These are phyloP conservation scores for Geococcyx californianus DNA, from an alignment of 2,113 vertebrate genomes.

Conservation along the genomic window DNA sequence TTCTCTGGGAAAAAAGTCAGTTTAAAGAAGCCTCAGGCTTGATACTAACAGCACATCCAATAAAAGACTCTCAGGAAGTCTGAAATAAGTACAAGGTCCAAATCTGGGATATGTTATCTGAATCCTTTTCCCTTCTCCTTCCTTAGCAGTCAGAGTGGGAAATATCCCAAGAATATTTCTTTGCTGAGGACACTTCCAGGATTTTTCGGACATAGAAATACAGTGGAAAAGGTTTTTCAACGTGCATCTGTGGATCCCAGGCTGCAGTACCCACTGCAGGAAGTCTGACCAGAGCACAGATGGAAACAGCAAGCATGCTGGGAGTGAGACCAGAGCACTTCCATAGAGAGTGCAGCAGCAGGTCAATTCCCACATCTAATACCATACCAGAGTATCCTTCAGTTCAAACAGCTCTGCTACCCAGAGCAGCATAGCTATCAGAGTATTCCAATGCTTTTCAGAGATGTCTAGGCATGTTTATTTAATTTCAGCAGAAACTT, in stretches of 20 bases:
- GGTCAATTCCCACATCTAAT: background rate
- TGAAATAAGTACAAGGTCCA: slow-evolving; percentile 23
- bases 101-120: slow-evolving; percentile 6
- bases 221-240: background rate
- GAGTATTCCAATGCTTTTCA: background rate
- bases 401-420: background rate
- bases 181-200: background rate
- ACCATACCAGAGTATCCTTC: background rate
- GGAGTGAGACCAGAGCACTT: background rate
- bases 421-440: background rate
- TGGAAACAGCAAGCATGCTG: background rate
- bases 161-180: slow-evolving; percentile 5
- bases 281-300: background rate
- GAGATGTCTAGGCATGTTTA: background rate
- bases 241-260: background rate
- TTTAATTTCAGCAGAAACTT: background rate
- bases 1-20: slow-evolving; percentile 45
- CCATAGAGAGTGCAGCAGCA: background rate
- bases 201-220: slow-evolving; percentile 1
- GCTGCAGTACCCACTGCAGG: background rate
- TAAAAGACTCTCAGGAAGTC: slow-evolving; percentile 33
- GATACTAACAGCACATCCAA: background rate
- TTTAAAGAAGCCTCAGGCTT: slow-evolving; percentile 44
- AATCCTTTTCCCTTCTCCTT: background rate
- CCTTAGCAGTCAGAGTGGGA: background rate